Conservation (phyloP, 2,797 vertebrate species). For the Delichon dasypus region DNA sequence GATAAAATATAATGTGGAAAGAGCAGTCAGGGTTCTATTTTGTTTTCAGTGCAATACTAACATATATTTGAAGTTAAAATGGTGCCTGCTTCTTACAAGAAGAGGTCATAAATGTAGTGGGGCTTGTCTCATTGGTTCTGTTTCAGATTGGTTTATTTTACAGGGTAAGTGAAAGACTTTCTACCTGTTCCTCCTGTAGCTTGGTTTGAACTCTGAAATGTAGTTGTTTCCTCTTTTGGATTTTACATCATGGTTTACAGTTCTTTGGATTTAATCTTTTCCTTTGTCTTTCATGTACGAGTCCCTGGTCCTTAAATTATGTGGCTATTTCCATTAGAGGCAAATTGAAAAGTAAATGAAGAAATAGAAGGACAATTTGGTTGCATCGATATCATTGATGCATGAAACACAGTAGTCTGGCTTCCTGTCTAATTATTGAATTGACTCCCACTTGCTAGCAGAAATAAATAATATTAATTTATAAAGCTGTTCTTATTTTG, state of each 20-base stretch:
- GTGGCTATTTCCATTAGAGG: neutral
- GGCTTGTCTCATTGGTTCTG: neutral
- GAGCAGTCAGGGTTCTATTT: neutral
- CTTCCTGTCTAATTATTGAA: conserved; percentile 3
- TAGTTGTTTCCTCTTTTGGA: neutral
- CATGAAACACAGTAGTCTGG: neutral
- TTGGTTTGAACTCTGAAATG: neutral
- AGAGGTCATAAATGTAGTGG: neutral
- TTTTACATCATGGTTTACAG: neutral
- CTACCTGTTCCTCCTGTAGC: neutral
- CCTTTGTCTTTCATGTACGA: neutral
- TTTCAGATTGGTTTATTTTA: neutral
- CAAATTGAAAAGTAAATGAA: conserved; percentile 21
- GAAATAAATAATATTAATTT: neutral
- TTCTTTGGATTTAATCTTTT: conserved; percentile 3
- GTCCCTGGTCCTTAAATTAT: neutral
- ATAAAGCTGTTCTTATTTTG: neutral
- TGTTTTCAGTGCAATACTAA: neutral
- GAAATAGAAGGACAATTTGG: conserved; percentile 16
- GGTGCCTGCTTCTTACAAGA: neutral
- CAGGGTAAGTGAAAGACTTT: neutral
- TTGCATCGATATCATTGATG: conserved; percentile 7
- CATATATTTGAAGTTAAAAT: neutral
- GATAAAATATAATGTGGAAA: neutral
- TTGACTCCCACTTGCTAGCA: conserved; percentile 4